Evolutionary conservation across 2,797 vertebrate genomes (phyloP).

Genomic region (Prionace glauca): DNA sequence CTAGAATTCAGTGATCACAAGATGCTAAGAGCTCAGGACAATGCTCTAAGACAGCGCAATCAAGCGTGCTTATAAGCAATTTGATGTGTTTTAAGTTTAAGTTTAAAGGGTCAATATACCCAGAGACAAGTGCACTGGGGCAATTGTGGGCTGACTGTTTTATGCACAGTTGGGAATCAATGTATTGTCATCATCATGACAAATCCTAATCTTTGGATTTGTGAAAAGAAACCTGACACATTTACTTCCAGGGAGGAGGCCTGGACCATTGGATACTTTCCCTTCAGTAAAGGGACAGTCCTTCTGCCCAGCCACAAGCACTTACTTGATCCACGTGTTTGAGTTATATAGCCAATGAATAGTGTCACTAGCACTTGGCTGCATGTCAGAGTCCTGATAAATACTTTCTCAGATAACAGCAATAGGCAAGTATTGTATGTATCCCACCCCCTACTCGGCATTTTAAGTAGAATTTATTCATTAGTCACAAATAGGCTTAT

Average conservation of each 20-base stretch:
- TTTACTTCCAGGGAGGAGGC: not conserved
- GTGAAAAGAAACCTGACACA: not conserved
- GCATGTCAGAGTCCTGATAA: too few species aligned
- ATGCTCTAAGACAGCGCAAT: not conserved
- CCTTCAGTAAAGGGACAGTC: too few species aligned
- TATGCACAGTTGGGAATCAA: not conserved
- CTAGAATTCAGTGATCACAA: not conserved
- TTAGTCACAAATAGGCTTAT: too few species aligned
- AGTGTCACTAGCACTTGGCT: too few species aligned
- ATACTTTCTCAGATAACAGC: too few species aligned
- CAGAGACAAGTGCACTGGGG: not conserved
- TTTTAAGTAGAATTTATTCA: too few species aligned
- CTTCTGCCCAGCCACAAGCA: too few species aligned
- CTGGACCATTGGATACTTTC: too few species aligned
- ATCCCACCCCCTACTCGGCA: too few species aligned
- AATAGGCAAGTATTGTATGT: too few species aligned
- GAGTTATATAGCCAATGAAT: too few species aligned
- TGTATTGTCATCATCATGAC: not conserved
- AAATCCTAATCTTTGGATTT: not conserved
- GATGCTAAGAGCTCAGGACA: not conserved
- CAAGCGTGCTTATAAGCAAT: not conserved
- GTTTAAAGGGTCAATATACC: not conserved
- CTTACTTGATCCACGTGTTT: too few species aligned
- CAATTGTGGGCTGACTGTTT: not conserved
- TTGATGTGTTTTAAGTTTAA: not conserved